Conservation (phyloP, 2,797 vertebrate species). For the Poeciliopsis turneri region DNA sequence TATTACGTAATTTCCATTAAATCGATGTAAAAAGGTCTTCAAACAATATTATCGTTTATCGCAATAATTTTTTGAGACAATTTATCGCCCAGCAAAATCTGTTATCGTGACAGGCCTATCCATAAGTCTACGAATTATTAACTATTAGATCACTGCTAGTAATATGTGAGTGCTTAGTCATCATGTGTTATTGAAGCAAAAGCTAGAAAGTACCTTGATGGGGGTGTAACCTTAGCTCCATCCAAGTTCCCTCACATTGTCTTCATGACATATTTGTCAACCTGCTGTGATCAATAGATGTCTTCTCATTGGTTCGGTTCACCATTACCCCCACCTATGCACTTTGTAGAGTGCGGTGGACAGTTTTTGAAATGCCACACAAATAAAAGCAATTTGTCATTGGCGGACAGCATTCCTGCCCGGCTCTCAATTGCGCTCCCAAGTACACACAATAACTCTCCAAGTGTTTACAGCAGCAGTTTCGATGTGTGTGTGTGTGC, state of each 20-base stretch:
- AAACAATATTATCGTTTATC: too few species aligned
- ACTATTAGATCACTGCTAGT: neutral
- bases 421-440: conserved; percentile 47
- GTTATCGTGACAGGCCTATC: too few species aligned
- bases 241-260: neutral
- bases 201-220: neutral
- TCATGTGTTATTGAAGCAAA: neutral
- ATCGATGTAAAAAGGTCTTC: too few species aligned
- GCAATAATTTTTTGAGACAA: too few species aligned
- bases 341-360: conserved; percentile 28
- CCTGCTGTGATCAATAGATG: conserved; percentile 46
- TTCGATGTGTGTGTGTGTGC: conserved; percentile 35
- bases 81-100: too few species aligned
- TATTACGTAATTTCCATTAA: too few species aligned
- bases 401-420: conserved; percentile 49
- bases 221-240: neutral
- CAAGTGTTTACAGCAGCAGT: conserved; percentile 33
- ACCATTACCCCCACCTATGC: conserved; percentile 30
- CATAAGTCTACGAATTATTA: neutral
- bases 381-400: conserved; percentile 68
- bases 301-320: conserved; percentile 51
- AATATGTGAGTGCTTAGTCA: neutral
- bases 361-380: conserved; percentile 56
- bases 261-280: conserved; percentile 23
- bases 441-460: conserved; percentile 35